Evolutionary conservation across 2,797 vertebrate genomes (phyloP).

Genomic region (Silurus lanzhouensis): DNA sequence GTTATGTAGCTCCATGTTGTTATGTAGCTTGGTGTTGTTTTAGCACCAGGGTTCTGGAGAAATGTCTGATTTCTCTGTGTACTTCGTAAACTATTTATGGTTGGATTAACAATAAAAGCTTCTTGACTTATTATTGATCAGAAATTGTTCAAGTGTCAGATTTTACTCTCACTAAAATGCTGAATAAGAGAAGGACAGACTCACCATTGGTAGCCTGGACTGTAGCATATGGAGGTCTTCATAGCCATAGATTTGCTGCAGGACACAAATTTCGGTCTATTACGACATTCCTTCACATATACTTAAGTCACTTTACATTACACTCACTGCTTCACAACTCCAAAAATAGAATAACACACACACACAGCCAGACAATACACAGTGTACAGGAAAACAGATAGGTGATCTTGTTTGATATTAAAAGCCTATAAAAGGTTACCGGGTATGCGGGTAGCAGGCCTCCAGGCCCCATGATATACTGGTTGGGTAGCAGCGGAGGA

Average conservation of each 20-base stretch:
- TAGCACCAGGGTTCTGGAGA: no score
- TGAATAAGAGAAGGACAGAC: slow-evolving; percentile 47
- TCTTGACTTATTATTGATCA: no score
- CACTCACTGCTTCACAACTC: background rate
- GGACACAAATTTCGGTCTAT: slow-evolving; percentile 47
- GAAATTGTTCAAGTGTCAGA: background rate
- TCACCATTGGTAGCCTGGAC: slow-evolving; percentile 91
- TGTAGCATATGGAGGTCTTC: slow-evolving; percentile 97
- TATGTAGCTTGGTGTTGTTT: no score
- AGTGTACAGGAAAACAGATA: background rate
- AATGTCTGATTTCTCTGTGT: no score
- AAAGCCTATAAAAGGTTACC: slow-evolving; percentile 69
- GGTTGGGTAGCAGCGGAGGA: slow-evolving; percentile 91
- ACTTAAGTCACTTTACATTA: background rate
- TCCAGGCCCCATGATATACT: slow-evolving; percentile 96
- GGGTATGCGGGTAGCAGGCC: slow-evolving; percentile 96
- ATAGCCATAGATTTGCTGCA: slow-evolving; percentile 92
- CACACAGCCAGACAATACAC: background rate
- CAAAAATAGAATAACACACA: background rate
- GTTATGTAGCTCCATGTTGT: no score
- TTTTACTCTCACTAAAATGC: background rate
- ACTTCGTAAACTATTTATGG: no score
- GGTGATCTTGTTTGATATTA: background rate
- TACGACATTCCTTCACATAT: background rate
- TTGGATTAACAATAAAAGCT: no score